Evolutionary conservation across 2,113 vertebrate genomes (phyloP).

Genomic region (Elgaria multicarinata): DNA sequence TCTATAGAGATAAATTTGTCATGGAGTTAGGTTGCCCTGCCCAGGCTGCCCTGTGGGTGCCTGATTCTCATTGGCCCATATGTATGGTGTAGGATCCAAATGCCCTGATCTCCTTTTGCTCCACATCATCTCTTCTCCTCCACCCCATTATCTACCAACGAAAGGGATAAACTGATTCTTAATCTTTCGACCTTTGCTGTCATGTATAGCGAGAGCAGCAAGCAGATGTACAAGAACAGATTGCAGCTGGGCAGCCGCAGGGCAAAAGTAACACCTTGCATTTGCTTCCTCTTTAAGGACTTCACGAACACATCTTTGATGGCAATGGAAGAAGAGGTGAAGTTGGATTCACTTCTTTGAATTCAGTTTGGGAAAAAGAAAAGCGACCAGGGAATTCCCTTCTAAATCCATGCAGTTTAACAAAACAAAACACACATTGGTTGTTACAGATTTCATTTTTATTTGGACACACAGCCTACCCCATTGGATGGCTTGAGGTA

Average conservation of each 20-base stretch:
- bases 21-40: too few species aligned
- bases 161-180: constrained; percentile 8
- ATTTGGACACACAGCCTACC: not conserved
- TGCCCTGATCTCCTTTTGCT: not conserved
- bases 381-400: not conserved
- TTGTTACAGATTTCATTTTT: not conserved
- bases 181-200: constrained; percentile 54
- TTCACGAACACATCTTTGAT: not conserved
- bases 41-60: not conserved
- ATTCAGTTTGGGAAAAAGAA: not conserved
- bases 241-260: constrained; percentile 58
- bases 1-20: not conserved
- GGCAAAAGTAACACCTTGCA: constrained; percentile 64
- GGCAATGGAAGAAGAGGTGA: not conserved
- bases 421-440: not conserved
- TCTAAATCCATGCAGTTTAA: not conserved
- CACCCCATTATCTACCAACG: not conserved
- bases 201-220: constrained; percentile 26
- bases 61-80: not conserved
- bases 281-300: constrained; percentile 46
- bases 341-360: not conserved
- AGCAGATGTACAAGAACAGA: constrained; percentile 58
- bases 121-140: not conserved
- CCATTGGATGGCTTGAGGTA: too few species aligned
- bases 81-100: not conserved